Evolutionary conservation across 2,113 vertebrate genomes (phyloP).

Genomic region (Aplodontia rufa): DNA sequence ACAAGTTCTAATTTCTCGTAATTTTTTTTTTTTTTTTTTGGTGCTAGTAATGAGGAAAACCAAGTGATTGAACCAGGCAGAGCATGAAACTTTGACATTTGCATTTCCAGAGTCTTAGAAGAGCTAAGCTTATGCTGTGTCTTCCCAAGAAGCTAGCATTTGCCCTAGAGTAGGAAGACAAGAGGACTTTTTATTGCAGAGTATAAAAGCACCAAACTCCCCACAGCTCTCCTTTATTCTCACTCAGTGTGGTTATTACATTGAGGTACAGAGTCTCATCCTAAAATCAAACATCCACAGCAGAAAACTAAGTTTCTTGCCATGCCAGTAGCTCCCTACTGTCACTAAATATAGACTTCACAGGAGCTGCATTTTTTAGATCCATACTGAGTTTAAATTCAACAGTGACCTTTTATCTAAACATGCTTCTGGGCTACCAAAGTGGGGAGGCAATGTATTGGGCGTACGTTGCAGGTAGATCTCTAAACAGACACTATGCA

Average conservation of each 20-base stretch:
- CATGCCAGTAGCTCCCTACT: not conserved
- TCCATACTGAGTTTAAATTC: not conserved
- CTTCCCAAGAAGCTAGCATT: not conserved
- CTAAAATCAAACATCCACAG: not conserved
- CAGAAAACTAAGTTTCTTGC: not conserved
- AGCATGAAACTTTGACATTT: not conserved
- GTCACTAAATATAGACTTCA: not conserved
- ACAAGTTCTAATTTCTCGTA: not conserved
- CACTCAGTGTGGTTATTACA: not conserved
- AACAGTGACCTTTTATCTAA: not conserved
- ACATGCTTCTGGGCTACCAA: not conserved
- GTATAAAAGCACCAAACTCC: not conserved
- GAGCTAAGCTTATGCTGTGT: not conserved
- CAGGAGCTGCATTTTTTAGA: not conserved
- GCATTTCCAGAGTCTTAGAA: not conserved
- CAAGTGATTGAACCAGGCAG: not conserved
- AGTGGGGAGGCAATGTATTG: not conserved
- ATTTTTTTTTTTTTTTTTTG: not conserved
- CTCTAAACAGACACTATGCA: not conserved
- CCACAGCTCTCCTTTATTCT: not conserved
- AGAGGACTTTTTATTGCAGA: not conserved
- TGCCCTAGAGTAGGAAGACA: not conserved
- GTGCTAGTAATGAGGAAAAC: not conserved
- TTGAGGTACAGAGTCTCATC: not conserved
- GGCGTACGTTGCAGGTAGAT: not conserved